Conservation (phyloP, 2,888 invertebrate genomes). For the Phyllotreta cruciferae region DNA sequence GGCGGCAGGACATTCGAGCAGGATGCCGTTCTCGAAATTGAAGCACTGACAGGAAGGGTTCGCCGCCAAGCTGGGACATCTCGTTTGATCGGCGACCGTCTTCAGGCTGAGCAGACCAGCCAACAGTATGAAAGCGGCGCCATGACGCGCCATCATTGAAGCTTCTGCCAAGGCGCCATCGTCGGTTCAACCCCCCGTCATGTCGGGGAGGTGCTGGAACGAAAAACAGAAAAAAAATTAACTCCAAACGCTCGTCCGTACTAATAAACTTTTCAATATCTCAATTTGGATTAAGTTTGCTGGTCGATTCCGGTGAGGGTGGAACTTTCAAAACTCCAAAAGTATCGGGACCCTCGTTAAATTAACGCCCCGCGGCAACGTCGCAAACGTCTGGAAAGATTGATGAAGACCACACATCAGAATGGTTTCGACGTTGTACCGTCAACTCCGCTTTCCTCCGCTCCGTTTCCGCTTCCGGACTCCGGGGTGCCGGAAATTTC, state of each 20-base stretch:
- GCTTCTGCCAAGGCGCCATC: slow-evolving; percentile 45
- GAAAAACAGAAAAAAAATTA: neutral
- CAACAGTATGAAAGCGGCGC: slow-evolving; percentile 51
- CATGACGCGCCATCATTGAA: slow-evolving; percentile 54
- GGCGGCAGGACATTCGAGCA: slow-evolving; percentile 87
- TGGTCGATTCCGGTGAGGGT: no score
- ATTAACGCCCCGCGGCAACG: slow-evolving; percentile 9
- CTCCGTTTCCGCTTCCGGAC: slow-evolving; percentile 2
- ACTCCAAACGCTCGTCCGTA: slow-evolving; percentile 1
- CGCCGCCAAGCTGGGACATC: slow-evolving; percentile 78
- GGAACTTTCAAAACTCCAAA: neutral
- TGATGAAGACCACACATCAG: slow-evolving; percentile 21
- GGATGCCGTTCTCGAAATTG: slow-evolving; percentile 89
- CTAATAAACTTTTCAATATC: no score
- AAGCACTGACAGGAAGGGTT: slow-evolving; percentile 89
- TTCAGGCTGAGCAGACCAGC: slow-evolving; percentile 50
- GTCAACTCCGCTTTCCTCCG: slow-evolving; percentile 12
- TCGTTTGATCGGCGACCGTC: slow-evolving; percentile 45
- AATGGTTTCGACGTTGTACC: slow-evolving; percentile 14
- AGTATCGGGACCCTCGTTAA: neutral
- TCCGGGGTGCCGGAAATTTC: no score
- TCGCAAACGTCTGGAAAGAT: slow-evolving; percentile 14
- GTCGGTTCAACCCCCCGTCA: slow-evolving; percentile 29
- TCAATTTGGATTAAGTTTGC: no score
- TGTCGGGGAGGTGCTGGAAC: slow-evolving; percentile 9